Evolutionary conservation across 2,797 vertebrate genomes (phyloP), one percentile per base, ranked within the genome.

Genomic region (Malacoctenus gilli): DNA sequence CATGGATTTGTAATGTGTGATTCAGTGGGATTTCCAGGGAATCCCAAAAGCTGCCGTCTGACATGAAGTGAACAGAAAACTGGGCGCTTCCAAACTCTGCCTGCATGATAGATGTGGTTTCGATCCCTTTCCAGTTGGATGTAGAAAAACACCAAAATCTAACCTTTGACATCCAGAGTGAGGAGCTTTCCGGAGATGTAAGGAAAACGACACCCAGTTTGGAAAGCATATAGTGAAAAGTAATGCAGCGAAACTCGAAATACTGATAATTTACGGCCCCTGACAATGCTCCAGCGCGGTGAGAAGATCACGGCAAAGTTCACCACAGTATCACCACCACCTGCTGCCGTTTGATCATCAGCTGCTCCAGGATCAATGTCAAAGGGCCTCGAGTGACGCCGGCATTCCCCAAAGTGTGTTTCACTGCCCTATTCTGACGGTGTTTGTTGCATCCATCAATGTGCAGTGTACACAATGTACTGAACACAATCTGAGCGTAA

Each of bases 21-120:
- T 72, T 63, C 47, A 48, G 15, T 57, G 58, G 68, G 72, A 41
- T 68, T 75, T 74, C 64, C 53, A 68, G 50, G 41, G n/a, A n/a
- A n/a, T 47, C 30, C 47, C 55, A 51, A 40, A 42, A 41, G 39
- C 39, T 47, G 37, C 44, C 55, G 30, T 66, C 49, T 25, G 50
- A 62, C 46, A 38, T 2, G 50, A 42, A 31, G 15, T 3, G 37
- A 56, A 35, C n/a, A 63, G 44, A 41, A 47, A 34, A 20, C 4
- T 4, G 34, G 49, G 10, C 16, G 9, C 25, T 47, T 25, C 25
- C 12, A 25, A 54, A 40, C 59, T 16, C n/a, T 12, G 32, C 32
- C 55, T 47, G 12, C 58, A 41, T 37, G 15, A 31, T 46, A 55
- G 58, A 51, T 11, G 40, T 55, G 63, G 63, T 67, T 75, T 66